A percentile compares a stretch with the other conserved stretches of the same genome.
Conservation (phyloP, 2,113 vertebrate species). For the Blennius ocellaris region DNA sequence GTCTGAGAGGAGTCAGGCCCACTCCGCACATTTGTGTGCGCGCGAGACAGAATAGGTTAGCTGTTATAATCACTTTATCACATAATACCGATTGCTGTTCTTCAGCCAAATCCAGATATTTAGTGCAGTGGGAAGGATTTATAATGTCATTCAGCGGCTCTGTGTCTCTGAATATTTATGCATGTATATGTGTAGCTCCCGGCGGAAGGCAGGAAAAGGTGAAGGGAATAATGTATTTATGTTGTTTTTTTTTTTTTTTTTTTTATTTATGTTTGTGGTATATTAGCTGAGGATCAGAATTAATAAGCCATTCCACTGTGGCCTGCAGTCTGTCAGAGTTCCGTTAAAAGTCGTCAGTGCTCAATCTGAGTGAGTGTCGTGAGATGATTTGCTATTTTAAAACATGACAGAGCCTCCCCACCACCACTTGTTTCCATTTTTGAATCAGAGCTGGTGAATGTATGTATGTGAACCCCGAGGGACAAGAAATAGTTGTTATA, state of each 20-base stretch:
- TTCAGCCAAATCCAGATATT: conserved; percentile 14
- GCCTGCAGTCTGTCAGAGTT: conserved; percentile 1
- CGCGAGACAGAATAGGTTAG: conserved; percentile 3
- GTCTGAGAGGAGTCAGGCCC: conserved; percentile 33
- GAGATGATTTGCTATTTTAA: not conserved
- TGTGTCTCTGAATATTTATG: conserved; percentile 45
- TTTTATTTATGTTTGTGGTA: conserved; percentile 40
- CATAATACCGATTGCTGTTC: conserved; percentile 19
- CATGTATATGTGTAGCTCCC: conserved; percentile 17
- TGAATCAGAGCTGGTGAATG: conserved; percentile 1
- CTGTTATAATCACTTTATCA: conserved; percentile 48
- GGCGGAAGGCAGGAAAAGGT: conserved; percentile 5
- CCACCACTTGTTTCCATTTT: not conserved
- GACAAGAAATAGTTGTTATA: not conserved
- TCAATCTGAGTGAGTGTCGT: not conserved
- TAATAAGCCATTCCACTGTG: conserved; percentile 20
- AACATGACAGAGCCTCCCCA: not conserved
- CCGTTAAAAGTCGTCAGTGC: not conserved
- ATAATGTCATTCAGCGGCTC: conserved; percentile 31
- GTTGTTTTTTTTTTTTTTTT: conserved; percentile 43
- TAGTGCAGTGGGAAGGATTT: not conserved
- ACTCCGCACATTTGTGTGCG: not conserved
- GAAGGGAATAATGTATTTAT: conserved; percentile 13
- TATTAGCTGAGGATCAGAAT: conserved; percentile 25
- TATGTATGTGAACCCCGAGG: conserved; percentile 4